Evolutionary conservation across 1,140 invertebrate species (phyloP).

Genomic region (Asobara japonica): DNA sequence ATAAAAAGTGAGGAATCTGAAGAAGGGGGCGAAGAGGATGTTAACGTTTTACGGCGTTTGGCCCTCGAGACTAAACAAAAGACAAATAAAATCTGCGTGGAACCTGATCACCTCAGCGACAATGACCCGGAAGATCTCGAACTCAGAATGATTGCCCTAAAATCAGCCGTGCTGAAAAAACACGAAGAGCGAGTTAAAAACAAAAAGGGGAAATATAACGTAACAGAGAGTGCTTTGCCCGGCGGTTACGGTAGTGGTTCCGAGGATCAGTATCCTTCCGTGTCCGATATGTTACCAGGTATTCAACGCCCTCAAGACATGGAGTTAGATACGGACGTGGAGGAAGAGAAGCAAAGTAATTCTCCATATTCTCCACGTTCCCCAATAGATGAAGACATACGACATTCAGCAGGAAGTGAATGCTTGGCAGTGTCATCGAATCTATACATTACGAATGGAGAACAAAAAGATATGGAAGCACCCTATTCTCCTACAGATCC

Average conservation of each 20-base stretch:
- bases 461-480: neutral
- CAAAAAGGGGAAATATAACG: constrained; percentile 18
- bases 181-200: constrained; percentile 47
- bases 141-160: constrained; percentile 57
- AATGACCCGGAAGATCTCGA: constrained; percentile 55
- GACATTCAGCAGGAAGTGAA: neutral
- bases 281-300: constrained; percentile 1
- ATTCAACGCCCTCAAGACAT: constrained; percentile 53
- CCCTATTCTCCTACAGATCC: constrained; percentile 47
- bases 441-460: neutral
- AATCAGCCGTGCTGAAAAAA: constrained; percentile 58
- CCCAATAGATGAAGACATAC: constrained; percentile 46
- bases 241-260: constrained; percentile 51
- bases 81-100: constrained; percentile 23
- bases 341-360: constrained; percentile 52
- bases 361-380: constrained; percentile 59
- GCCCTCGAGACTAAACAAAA: constrained; percentile 59
- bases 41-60: constrained; percentile 50
- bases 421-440: too few relatives aligned
- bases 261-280: constrained; percentile 29
- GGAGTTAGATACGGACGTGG: constrained; percentile 61
- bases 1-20: constrained; percentile 23
- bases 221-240: constrained; percentile 50
- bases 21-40: constrained; percentile 52
- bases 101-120: constrained; percentile 40